Conservation (phyloP, 2,113 vertebrate species). For the Columba livia region DNA sequence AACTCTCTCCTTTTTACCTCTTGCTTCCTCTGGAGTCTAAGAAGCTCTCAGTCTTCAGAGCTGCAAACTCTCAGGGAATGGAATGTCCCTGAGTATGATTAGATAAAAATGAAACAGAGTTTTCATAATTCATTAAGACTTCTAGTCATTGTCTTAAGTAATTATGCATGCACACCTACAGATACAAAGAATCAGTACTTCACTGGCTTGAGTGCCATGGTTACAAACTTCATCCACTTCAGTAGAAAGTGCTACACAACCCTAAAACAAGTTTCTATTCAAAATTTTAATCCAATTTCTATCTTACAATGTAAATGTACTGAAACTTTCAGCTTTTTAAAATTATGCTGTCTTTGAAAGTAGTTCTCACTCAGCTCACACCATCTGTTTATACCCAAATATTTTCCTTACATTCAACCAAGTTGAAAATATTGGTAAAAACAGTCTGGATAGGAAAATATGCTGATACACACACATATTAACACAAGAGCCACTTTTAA, state of each 20-base stretch:
- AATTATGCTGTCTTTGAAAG: background rate
- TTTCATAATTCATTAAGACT: background rate
- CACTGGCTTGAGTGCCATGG: background rate
- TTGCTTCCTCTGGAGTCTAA: background rate
- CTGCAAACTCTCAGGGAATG: background rate
- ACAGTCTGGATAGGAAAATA: background rate
- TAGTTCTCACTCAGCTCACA: background rate
- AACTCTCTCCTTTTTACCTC: background rate
- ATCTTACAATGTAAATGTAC: background rate
- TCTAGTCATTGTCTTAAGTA: background rate
- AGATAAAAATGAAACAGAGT: background rate
- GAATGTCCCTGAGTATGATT: background rate
- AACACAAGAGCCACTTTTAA: conserved; percentile 10
- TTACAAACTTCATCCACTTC: background rate
- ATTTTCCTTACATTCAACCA: conserved; percentile 37
- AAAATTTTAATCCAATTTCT: background rate
- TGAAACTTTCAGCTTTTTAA: background rate
- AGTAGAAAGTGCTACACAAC: background rate
- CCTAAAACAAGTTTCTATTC: background rate
- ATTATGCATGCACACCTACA: background rate
- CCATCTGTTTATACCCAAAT: conserved; percentile 55
- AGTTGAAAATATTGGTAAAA: conserved; percentile 45
- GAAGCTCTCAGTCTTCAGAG: background rate
- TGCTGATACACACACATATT: background rate
- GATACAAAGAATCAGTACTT: background rate